Evolutionary conservation across 2,797 vertebrate species (phyloP), one percentile per base, ranked within the genome.

Genomic region (Vireo griseus): DNA sequence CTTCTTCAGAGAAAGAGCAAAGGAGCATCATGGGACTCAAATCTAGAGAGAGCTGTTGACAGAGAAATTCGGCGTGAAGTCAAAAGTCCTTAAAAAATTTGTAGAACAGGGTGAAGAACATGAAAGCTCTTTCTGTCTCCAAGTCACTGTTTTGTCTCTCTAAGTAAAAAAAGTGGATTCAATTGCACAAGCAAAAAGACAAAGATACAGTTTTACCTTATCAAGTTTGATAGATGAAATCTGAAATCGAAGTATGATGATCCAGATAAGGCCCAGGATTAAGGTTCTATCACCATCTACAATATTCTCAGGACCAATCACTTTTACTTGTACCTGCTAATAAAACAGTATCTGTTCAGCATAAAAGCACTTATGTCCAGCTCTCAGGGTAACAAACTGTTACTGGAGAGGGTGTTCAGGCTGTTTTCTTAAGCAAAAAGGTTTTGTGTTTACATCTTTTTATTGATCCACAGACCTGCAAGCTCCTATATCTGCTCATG

Each of bases 221-320:
- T 98, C 98, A 77, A 99, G 97, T 85, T 96, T 98, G 88, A 99
- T 98, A 59, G 97, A 97, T 12, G 98, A 98, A 31, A 99, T 99
- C 97, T 99, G 99, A 96, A 99, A 99, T 87, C 98, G 97, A 77
- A 99, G 98, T 96, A 99, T 99, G 97, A 99, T 99, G 96, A 99
- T 98, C 99, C 99, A 99, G 73, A 99, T 98, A 50, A 99, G 98
- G 54, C 99, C 99, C 92, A 99, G 97, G 96, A 99, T 99, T 95
- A 99, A 98, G 1, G 98, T 99, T 80, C 96, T 98, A 95, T 99
- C 99, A 52, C 99, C 99, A 33, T 99, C 99, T 68, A 99, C 98
- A 1, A 99, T 98, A 51, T 99, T 99, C 97, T 99, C 99, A 40
- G 99, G 99, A 75, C 98, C 99, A 67, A 99, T 99, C 92, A 99